Evolutionary conservation across 2,888 invertebrate species (phyloP).

Genomic region (Periphyllus acericola): DNA sequence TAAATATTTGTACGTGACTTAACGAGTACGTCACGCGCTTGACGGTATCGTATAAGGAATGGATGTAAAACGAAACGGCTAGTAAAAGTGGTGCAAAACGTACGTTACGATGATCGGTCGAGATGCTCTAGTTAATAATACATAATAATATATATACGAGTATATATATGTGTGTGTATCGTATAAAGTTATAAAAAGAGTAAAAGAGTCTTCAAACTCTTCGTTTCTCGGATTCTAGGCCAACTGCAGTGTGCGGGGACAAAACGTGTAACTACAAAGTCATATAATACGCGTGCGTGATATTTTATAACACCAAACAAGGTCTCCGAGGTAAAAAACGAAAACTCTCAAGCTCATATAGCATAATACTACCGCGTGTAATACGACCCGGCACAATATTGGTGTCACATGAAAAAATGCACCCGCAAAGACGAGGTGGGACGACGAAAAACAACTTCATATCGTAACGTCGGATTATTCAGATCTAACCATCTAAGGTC

Average conservation of each 20-base stretch:
- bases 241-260: background rate
- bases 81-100: background rate
- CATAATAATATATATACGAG: background rate
- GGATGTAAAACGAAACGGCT: background rate
- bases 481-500: too few species aligned
- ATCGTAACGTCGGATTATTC: too few species aligned
- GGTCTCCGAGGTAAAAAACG: background rate
- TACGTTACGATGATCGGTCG: background rate
- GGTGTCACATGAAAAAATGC: background rate
- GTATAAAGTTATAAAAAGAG: background rate
- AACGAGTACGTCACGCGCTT: background rate
- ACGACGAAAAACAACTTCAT: background rate
- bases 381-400: background rate
- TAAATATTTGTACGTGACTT: background rate
- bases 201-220: background rate
- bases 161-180: background rate
- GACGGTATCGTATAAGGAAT: background rate
- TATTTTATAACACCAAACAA: background rate
- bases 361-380: too few species aligned
- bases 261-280: background rate
- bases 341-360: too few species aligned
- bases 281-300: background rate
- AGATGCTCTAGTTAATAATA: background rate
- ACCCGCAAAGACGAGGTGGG: background rate
- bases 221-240: slow-evolving; percentile 23